Conservation (phyloP, 2,113 vertebrate genomes). For the Ammospiza caudacuta region DNA sequence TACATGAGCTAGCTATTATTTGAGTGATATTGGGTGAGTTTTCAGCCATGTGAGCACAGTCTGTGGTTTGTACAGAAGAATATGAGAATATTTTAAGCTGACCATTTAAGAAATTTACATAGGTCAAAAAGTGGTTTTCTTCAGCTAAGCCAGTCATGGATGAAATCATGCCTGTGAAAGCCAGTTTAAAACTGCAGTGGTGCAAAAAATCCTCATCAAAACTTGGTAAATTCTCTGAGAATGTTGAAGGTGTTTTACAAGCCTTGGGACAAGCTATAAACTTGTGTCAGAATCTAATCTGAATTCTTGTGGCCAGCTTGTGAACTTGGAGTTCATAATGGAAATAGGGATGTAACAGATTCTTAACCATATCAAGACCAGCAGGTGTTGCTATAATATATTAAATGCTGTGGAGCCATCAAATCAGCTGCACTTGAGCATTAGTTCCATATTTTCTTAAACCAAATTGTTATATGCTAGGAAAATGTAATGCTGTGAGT, state of each 20-base stretch:
- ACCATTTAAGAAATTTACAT: neutral
- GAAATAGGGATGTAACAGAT: neutral
- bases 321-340: neutral
- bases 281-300: neutral
- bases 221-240: neutral
- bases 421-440: neutral
- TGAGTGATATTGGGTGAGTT: neutral
- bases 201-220: neutral
- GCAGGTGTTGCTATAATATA: conserved; percentile 68
- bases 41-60: neutral
- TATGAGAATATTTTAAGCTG: neutral
- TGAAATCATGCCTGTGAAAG: neutral
- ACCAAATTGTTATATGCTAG: neutral
- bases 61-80: neutral
- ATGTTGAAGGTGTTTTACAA: neutral
- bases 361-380: conserved; percentile 46
- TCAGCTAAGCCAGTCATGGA: neutral
- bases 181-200: neutral
- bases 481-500: neutral
- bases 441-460: neutral
- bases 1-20: neutral
- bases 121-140: neutral
- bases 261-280: neutral
- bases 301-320: neutral
- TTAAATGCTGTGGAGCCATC: conserved; percentile 22